Evolutionary conservation across 92 coral and sea anemone species (phyloP).

Genomic region (Hydrozoanthus gracilis): DNA sequence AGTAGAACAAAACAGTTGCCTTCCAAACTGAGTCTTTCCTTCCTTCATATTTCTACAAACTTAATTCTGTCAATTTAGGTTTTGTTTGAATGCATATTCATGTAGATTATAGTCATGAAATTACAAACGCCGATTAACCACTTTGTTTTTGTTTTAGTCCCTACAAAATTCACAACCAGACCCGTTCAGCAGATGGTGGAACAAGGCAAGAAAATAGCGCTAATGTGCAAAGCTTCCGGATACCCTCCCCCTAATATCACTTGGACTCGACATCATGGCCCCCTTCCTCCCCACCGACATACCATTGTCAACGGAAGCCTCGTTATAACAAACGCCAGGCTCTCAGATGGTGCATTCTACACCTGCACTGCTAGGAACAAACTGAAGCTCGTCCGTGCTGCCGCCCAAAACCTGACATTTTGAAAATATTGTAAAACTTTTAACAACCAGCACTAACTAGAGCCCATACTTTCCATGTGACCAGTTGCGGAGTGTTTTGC

Average conservation of each 20-base stretch:
- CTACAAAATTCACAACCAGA: neutral
- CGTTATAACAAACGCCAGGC: conserved; percentile 33
- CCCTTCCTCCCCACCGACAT: conserved; percentile 22
- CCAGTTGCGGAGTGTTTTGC: too few relatives aligned
- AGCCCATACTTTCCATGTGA: too few relatives aligned
- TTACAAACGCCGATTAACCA: neutral
- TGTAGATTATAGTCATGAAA: neutral
- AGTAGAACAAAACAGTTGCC: too few relatives aligned
- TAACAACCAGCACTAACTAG: too few relatives aligned
- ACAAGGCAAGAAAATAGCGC: conserved; percentile 40
- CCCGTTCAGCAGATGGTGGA: conserved; percentile 39
- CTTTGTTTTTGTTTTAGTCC: neutral
- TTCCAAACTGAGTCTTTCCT: too few relatives aligned
- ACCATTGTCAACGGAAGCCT: conserved; percentile 40
- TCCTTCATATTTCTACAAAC: too few relatives aligned
- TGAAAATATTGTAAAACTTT: too few relatives aligned
- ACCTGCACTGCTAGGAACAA: conserved; percentile 67
- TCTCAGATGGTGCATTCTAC: conserved; percentile 62
- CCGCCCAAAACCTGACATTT: conserved; percentile 18
- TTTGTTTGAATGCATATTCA: neutral
- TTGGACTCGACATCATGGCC: conserved; percentile 58
- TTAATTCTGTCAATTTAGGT: too few relatives aligned
- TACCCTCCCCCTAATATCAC: conserved; percentile 62
- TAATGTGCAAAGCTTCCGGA: conserved; percentile 68
- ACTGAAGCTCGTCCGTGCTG: conserved; percentile 56